Percentiles rank a stretch among this genome's conserved stretches.
These are phyloP conservation scores for Anadara kagoshimensis DNA, from an alignment of 1,140 invertebrate genomes.

Conservation along the genomic window DNA sequence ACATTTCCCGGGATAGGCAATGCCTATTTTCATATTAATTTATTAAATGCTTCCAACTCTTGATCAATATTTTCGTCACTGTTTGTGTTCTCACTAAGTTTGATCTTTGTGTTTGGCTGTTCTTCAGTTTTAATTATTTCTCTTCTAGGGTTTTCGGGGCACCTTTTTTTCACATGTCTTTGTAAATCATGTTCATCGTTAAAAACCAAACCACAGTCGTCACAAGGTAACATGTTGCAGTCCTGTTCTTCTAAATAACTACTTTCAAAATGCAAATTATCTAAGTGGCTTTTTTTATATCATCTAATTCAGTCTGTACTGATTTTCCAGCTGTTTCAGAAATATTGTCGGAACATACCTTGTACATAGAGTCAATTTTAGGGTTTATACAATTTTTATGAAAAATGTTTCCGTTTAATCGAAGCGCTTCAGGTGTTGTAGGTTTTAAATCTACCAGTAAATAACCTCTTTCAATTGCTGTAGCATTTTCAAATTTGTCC, in stretches of 20 bases:
- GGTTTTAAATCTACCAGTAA: conserved; percentile 39
- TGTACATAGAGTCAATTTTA: background rate
- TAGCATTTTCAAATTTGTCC: conserved; percentile 39
- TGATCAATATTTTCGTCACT: conserved; percentile 4
- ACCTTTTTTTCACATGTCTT: background rate
- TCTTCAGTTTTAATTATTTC: conserved; percentile 2
- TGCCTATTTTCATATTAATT: too few species aligned
- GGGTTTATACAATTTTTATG: background rate
- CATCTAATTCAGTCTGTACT: background rate
- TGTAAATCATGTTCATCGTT: conserved; percentile 9
- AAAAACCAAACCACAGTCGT: conserved; percentile 18
- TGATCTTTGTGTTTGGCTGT: background rate
- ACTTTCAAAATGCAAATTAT: too few species aligned
- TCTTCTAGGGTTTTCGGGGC: background rate
- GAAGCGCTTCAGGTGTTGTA: conserved; percentile 19
- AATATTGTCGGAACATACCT: background rate
- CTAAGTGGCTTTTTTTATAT: background rate
- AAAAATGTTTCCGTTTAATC: conserved; percentile 11
- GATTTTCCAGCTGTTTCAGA: background rate
- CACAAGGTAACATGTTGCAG: background rate
- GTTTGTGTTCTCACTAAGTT: background rate
- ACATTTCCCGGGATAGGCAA: too few species aligned
- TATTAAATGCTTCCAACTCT: background rate
- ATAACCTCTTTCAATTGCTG: conserved; percentile 27
- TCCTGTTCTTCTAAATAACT: background rate